A percentile compares a stretch with the other conserved stretches of the same genome.
These are phyloP conservation scores for Tanytarsus gracilentus DNA, from an alignment of 2,888 invertebrate genomes.

Conservation along the genomic window DNA sequence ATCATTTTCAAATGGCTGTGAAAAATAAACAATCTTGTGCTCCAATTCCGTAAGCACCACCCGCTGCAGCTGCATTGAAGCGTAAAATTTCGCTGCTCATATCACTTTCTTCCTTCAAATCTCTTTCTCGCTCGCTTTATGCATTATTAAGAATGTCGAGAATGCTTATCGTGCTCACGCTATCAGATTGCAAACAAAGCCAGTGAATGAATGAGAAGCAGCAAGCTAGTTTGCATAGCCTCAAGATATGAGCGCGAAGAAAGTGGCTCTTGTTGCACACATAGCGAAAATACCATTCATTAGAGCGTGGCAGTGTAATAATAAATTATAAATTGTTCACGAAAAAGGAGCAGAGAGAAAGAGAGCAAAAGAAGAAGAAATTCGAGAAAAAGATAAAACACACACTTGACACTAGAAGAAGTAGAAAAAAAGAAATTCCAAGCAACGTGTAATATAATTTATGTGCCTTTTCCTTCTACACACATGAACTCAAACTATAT, in stretches of 20 bases:
- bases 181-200: conserved; percentile 26
- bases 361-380: neutral
- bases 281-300: neutral
- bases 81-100: too few species aligned
- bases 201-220: neutral
- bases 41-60: too few species aligned
- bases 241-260: conserved; percentile 9
- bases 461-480: neutral
- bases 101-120: too few species aligned
- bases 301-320: neutral
- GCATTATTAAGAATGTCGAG: conserved; percentile 2
- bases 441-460: neutral
- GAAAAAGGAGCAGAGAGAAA: too few species aligned
- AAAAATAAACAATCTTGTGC: too few species aligned
- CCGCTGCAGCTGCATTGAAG: too few species aligned
- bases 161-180: neutral
- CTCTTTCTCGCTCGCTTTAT: neutral
- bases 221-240: conserved; percentile 5
- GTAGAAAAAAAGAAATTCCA: neutral
- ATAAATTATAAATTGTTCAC: conserved; percentile 6
- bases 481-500: neutral
- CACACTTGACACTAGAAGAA: conserved; percentile 1
- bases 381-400: neutral
- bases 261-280: conserved; percentile 17
- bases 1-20: too few species aligned